Evolutionary conservation across 2,113 vertebrate species (phyloP), one percentile per base, ranked within the genome.

Genomic region (Lutjanus erythropterus): DNA sequence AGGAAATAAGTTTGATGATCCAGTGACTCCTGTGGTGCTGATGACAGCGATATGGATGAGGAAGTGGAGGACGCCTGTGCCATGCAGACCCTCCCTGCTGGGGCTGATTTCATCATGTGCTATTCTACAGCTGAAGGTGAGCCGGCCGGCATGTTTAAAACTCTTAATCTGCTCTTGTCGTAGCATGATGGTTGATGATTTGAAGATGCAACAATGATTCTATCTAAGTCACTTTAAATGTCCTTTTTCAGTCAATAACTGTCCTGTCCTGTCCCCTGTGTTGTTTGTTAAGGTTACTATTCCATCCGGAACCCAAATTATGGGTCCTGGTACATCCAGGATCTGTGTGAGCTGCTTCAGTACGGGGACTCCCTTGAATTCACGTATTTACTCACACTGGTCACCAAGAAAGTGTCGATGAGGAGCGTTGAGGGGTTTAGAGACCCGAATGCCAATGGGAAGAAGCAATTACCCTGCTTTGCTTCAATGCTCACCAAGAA

Each of bases 401-500:
- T 99, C 69, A 99, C 99, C 90, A 95, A 97, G 85, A 98, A 96
- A 65, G 98, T 99, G 27, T 96, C 97, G 0, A 85, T 92, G 61
- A 96, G 98, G 76, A 94, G 53, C 1, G 97, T 99, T 8, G 91
- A 59, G 4, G 14, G 33, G 0, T 90, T 90, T 84, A 88, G 0
- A 1, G 96, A 97, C 49, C 64, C 0, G 0, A 87, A 5, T 0
- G 93, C 96, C 9, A 92, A 97, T 9, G 98, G 97, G 19, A 99
- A 99, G 91, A 99, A 99, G 77, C 98, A 99, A 90, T 95, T 99
- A 2, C 97, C 98, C 21, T 99, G 97, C 87, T 99, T 99, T 83
- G 95, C 96, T 9, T 99, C 98, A 0, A 99, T 99, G 98, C 92
- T 99, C 67, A 99, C 98, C 18, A 99, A 97, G 92, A 99, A 97